phyloP scores from a whole-genome alignment of 2,797 vertebrate species.

The Chloroceryle inda region DNA sequence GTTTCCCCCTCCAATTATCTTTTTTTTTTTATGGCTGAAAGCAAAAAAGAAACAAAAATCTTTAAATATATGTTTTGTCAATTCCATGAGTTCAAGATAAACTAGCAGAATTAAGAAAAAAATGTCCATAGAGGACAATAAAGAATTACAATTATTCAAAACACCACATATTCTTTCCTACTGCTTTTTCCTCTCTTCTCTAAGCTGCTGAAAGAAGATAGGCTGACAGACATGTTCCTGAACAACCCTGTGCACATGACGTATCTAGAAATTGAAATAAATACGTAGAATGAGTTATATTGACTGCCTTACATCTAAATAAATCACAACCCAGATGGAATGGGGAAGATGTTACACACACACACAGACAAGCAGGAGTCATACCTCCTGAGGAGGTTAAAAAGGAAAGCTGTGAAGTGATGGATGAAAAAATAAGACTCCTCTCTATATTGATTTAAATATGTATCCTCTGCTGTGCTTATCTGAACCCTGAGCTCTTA shows the following conservation, averaged over 20 bases:
- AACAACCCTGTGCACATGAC: background rate
- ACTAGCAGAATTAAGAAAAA: background rate
- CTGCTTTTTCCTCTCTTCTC: background rate
- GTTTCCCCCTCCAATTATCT: conserved; percentile 3
- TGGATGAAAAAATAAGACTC: background rate
- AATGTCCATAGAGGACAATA: background rate
- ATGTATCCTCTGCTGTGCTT: background rate
- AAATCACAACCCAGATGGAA: background rate
- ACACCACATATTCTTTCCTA: background rate
- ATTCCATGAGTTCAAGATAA: background rate
- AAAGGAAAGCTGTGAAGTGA: background rate
- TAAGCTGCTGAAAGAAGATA: background rate
- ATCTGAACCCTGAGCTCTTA: background rate
- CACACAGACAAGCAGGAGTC: background rate
- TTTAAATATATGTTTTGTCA: background rate
- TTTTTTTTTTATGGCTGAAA: conserved; percentile 18
- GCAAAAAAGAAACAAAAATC: background rate
- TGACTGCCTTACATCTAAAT: background rate
- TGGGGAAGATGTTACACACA: background rate
- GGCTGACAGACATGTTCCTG: background rate
- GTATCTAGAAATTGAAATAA: background rate
- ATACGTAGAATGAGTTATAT: background rate
- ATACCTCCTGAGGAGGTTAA: background rate
- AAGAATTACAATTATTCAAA: background rate
- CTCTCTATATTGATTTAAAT: background rate